A percentile compares a stretch with the other conserved stretches of the same genome.
Conservation (phyloP, 2,888 invertebrate species). For the Lasioglossum figueresi region DNA sequence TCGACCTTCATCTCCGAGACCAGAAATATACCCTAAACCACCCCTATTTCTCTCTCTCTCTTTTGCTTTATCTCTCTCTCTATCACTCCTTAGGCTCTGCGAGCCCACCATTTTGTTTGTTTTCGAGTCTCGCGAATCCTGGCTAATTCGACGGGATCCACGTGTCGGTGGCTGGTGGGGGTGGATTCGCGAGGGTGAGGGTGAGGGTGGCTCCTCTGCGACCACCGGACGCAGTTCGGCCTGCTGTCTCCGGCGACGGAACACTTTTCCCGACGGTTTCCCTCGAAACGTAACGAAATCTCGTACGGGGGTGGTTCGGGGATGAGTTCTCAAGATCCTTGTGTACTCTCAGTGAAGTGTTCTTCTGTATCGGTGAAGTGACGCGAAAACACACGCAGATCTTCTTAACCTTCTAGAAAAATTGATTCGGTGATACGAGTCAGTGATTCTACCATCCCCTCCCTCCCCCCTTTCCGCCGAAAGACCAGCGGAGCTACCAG, state of each 20-base stretch:
- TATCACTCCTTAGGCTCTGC: not conserved
- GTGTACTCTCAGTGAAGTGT: not conserved
- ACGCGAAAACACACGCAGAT: not conserved
- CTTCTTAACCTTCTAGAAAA: not conserved
- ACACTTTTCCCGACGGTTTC: not conserved
- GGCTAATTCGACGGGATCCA: not conserved
- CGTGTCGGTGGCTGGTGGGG: slow-evolving; percentile 6
- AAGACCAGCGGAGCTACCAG: not conserved
- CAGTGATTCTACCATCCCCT: not conserved
- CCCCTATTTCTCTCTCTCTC: not conserved
- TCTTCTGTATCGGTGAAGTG: not conserved
- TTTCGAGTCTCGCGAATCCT: not conserved
- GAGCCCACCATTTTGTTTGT: slow-evolving; percentile 14
- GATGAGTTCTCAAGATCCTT: not conserved
- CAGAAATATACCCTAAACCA: not conserved
- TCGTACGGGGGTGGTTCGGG: not conserved
- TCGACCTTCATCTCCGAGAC: not conserved
- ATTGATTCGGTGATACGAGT: not conserved
- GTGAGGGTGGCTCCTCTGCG: not conserved
- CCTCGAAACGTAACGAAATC: not conserved
- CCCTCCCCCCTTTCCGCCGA: not conserved
- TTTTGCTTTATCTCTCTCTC: not conserved
- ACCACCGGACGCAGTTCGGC: not conserved
- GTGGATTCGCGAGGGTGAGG: not conserved
- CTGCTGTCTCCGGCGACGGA: not conserved